These are phyloP conservation scores for Chloroceryle aenea DNA, from an alignment of 2,113 vertebrate genomes.

Conservation along the genomic window DNA sequence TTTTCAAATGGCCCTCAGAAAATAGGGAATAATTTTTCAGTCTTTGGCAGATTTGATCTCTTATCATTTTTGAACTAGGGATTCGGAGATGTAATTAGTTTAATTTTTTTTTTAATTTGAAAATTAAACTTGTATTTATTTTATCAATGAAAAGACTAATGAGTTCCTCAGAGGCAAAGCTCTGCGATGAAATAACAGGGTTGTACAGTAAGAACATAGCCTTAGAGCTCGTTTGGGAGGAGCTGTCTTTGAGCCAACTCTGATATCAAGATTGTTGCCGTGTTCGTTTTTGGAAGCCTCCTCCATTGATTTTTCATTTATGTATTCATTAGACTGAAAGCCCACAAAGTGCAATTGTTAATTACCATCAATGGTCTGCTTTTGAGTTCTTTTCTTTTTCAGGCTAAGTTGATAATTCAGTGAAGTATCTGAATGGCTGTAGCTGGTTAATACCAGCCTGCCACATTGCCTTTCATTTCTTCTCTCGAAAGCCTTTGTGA, in stretches of 20 bases:
- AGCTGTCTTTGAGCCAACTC: conserved; percentile 41
- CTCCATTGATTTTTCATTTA: conserved; percentile 63
- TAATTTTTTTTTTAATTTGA: background rate
- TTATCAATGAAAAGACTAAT: background rate
- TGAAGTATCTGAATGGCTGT: conserved; percentile 31
- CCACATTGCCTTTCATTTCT: background rate
- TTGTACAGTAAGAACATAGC: background rate
- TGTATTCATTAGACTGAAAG: conserved; percentile 65
- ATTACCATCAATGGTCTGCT: conserved; percentile 51
- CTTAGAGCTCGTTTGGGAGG: background rate
- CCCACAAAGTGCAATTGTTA: conserved; percentile 56
- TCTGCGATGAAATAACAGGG: background rate
- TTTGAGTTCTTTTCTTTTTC: conserved; percentile 41
- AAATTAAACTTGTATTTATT: background rate
- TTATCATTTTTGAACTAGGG: background rate
- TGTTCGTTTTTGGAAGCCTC: conserved; percentile 65
- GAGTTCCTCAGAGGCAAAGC: background rate
- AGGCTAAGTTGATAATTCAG: conserved; percentile 40
- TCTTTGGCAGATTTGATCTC: background rate
- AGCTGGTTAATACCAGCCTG: conserved; percentile 35
- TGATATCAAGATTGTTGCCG: conserved; percentile 33
- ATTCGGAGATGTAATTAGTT: conserved; percentile 16
- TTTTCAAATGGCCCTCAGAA: conserved; percentile 26
- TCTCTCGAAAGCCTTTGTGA: conserved; percentile 26
- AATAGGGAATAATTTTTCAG: background rate